A percentile compares a stretch with the other conserved stretches of the same genome.
Evolutionary conservation across 2,797 vertebrate species (phyloP).

Genomic region (Arctocebus calabarensis): DNA sequence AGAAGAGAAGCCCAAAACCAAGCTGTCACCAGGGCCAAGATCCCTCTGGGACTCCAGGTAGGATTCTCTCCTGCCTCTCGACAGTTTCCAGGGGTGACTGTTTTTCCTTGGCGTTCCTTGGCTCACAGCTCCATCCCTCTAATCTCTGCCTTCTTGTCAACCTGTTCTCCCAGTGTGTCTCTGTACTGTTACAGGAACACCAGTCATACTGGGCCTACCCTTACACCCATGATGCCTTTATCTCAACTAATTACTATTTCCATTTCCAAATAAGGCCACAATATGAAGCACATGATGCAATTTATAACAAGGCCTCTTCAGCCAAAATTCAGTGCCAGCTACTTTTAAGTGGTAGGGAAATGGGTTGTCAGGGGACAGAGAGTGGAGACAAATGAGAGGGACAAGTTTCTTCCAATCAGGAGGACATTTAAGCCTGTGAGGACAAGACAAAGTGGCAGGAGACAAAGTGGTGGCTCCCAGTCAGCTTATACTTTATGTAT

Average conservation of each 20-base stretch:
- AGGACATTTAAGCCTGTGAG: background rate
- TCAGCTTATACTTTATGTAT: background rate
- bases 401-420: background rate
- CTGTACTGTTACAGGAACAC: background rate
- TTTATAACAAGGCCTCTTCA: background rate
- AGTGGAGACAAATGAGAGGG: background rate
- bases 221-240: background rate
- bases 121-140: background rate
- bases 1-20: background rate
- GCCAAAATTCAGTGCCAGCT: background rate
- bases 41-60: background rate
- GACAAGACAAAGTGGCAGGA: background rate
- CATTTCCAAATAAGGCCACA: background rate
- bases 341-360: background rate
- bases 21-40: background rate
- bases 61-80: background rate
- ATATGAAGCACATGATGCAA: background rate
- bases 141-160: background rate
- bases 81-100: background rate
- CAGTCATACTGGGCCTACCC: background rate
- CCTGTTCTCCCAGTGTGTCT: background rate
- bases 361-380: background rate
- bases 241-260: constrained; percentile 20
- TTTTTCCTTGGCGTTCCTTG: background rate
- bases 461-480: background rate